Percentiles rank a stretch among this genome's conserved stretches.
These are phyloP conservation scores for Hestina assimilis DNA, from an alignment of 1,140 invertebrate genomes.

Conservation along the genomic window DNA sequence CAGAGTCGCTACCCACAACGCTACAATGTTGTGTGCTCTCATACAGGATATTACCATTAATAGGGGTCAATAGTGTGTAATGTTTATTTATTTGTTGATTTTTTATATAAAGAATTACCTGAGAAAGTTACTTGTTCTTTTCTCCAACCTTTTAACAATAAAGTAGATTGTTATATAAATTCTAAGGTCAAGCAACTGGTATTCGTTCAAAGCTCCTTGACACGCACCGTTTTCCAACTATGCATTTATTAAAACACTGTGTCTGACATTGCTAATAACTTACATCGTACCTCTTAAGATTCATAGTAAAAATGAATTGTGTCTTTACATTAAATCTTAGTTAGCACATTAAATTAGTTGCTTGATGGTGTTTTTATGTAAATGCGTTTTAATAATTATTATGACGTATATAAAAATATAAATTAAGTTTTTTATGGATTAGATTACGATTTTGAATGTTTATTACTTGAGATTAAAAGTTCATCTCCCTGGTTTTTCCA, in stretches of 20 bases:
- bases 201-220: constrained; percentile 21
- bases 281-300: neutral
- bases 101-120: too few relatives aligned
- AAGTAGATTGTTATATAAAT: constrained; percentile 9
- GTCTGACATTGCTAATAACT: neutral
- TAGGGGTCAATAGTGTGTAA: too few relatives aligned
- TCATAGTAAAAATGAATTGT: neutral
- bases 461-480: too few relatives aligned
- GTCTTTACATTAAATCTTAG: neutral
- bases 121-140: constrained; percentile 1
- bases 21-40: too few relatives aligned
- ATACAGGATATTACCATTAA: too few relatives aligned
- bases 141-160: neutral
- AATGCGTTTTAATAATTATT: constrained; percentile 2
- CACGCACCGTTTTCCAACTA: constrained; percentile 14
- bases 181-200: constrained; percentile 23
- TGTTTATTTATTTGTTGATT: too few relatives aligned
- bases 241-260: constrained; percentile 11
- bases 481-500: too few relatives aligned
- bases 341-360: neutral
- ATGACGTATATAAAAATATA: neutral
- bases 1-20: too few relatives aligned
- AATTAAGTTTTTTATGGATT: neutral
- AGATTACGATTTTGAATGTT: too few relatives aligned
- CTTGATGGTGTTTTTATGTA: constrained; percentile 14